Conservation (phyloP, 2,888 invertebrate genomes). For the Pachydiplax longipennis region DNA sequence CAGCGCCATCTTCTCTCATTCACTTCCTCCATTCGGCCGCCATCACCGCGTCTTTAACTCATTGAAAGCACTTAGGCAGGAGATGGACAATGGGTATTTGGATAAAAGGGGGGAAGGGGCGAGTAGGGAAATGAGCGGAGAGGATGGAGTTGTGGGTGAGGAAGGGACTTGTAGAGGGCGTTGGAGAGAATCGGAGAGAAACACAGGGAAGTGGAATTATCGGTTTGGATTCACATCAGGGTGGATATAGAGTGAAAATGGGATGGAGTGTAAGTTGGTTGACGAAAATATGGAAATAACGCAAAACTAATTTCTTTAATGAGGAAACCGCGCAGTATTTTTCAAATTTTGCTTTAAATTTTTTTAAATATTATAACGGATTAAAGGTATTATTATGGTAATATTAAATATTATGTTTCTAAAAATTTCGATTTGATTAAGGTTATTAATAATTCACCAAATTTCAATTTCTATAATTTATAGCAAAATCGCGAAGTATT, state of each 20-base stretch:
- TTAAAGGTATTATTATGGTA: no score
- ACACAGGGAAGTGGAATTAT: not conserved
- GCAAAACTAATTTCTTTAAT: no score
- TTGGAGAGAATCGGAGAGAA: not conserved
- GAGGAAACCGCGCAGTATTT: no score
- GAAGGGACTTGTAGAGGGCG: not conserved
- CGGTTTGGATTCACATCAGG: not conserved
- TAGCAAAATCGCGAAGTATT: no score
- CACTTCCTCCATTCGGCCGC: not conserved
- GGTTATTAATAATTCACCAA: no score
- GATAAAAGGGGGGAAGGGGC: not conserved
- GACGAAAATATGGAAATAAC: no score
- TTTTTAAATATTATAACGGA: no score
- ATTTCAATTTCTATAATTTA: no score
- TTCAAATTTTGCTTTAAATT: no score
- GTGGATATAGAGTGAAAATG: not conserved
- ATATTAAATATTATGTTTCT: no score
- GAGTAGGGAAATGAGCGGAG: not conserved
- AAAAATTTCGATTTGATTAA: no score
- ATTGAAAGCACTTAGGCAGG: not conserved
- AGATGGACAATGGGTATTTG: slow-evolving; percentile 1
- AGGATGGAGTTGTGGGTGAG: not conserved
- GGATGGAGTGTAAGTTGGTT: not conserved
- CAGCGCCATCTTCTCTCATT: not conserved
- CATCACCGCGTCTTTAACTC: not conserved